phyloP scores from a whole-genome alignment of 2,797 vertebrate genomes.

The Ambastaia sidthimunki region DNA sequence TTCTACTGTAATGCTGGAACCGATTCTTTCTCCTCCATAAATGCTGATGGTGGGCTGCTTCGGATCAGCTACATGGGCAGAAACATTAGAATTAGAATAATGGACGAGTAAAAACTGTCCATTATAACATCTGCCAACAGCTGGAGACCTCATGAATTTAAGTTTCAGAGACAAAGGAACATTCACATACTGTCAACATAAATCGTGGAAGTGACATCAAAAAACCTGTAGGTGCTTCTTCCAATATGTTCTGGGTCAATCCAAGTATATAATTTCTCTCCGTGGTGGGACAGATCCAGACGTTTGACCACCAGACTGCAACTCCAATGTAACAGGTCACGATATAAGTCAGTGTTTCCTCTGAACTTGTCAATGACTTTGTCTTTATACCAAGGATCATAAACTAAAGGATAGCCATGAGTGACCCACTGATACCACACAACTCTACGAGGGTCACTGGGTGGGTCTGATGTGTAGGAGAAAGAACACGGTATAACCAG shows the following conservation, averaged over 20 bases:
- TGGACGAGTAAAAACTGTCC: too few relatives aligned
- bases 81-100: background rate
- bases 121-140: too few relatives aligned
- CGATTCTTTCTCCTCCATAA: background rate
- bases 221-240: constrained; percentile 47
- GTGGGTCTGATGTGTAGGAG: constrained; percentile 57
- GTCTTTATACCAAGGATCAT: background rate
- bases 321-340: accelerated
- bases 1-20: background rate
- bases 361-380: constrained; percentile 36
- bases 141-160: too few relatives aligned
- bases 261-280: constrained; percentile 68
- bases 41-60: background rate
- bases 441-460: constrained; percentile 26
- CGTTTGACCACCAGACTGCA: constrained; percentile 64
- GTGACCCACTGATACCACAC: constrained; percentile 69
- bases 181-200: constrained; percentile 53
- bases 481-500: constrained; percentile 71
- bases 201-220: constrained; percentile 65
- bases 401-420: constrained; percentile 64
- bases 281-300: constrained; percentile 49
- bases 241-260: constrained; percentile 70
- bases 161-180: background rate
- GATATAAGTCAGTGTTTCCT: constrained; percentile 25
- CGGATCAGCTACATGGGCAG: background rate